Evolutionary conservation across 2,888 invertebrate genomes (phyloP).

Genomic region (Chamaedrilus cognettii): DNA sequence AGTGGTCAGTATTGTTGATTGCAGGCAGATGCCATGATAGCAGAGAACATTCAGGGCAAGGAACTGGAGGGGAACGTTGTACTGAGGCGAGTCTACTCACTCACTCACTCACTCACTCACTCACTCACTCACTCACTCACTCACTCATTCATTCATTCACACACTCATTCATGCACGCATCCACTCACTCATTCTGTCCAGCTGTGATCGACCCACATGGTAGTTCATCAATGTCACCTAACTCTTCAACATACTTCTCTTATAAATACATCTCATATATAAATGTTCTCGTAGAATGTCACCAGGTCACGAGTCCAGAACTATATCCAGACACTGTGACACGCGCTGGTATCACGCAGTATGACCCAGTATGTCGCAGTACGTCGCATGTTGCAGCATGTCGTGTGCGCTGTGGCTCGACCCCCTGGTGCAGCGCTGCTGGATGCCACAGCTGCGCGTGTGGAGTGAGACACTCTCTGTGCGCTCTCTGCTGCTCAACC

Average conservation of each 20-base stretch:
- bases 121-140: too few relatives aligned
- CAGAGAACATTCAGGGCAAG: constrained; percentile 44
- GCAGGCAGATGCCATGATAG: constrained; percentile 56
- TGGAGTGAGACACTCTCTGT: constrained; percentile 60
- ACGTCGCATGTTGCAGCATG: constrained; percentile 64
- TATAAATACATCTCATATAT: too few relatives aligned
- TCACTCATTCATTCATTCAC: too few relatives aligned
- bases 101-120: too few relatives aligned
- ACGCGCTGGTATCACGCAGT: too few relatives aligned
- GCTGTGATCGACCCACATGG: not conserved
- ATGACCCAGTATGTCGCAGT: too few relatives aligned
- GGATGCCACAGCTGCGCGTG: constrained; percentile 62
- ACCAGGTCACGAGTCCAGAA: too few relatives aligned
- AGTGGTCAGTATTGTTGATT: too few relatives aligned
- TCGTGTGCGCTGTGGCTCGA: constrained; percentile 70
- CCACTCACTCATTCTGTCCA: too few relatives aligned
- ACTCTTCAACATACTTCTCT: constrained; percentile 27
- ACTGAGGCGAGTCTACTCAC: constrained; percentile 43
- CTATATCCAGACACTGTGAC: too few relatives aligned
- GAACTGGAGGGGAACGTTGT: constrained; percentile 51
- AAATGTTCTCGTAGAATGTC: too few relatives aligned
- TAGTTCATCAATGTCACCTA: not conserved
- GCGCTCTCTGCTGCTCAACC: constrained; percentile 15
- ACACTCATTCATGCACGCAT: too few relatives aligned
- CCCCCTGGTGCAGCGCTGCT: constrained; percentile 66